Evolutionary conservation across 2,888 invertebrate species (phyloP).

Genomic region (Napeogenes inachia): DNA sequence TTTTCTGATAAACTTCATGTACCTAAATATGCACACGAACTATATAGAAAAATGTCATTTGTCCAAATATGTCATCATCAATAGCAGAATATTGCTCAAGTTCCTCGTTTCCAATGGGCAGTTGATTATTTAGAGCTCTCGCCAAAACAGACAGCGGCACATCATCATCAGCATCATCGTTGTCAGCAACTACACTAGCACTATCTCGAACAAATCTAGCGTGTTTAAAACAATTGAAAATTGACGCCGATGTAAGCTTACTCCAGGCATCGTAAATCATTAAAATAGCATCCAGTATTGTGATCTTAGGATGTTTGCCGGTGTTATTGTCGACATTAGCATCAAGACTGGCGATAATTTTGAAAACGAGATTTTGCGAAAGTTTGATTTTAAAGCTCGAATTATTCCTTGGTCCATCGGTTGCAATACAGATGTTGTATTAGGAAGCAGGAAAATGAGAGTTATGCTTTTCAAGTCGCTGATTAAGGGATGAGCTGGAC

Average conservation of each 20-base stretch:
- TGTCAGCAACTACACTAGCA: conserved; percentile 22
- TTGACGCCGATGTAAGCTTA: conserved; percentile 8
- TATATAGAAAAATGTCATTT: no score
- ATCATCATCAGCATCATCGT: conserved; percentile 28
- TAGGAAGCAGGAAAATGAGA: conserved; percentile 28
- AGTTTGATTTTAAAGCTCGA: conserved; percentile 29
- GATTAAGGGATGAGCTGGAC: conserved; percentile 18
- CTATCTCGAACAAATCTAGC: conserved; percentile 30
- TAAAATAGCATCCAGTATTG: conserved; percentile 28
- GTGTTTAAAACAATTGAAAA: conserved; percentile 22
- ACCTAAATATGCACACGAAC: no score
- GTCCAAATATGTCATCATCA: no score
- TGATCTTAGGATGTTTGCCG: conserved; percentile 21
- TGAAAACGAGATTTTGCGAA: conserved; percentile 25
- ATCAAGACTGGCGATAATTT: conserved; percentile 26
- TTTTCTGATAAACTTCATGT: no score
- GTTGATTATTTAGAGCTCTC: conserved; percentile 29
- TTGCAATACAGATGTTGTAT: conserved; percentile 30
- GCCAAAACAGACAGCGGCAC: conserved; percentile 31
- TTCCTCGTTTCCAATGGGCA: conserved; percentile 27
- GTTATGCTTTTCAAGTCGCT: conserved; percentile 25
- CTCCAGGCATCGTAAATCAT: conserved; percentile 28
- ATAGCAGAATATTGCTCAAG: conserved; percentile 12
- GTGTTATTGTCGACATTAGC: conserved; percentile 19
- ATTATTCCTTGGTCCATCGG: conserved; percentile 33